phyloP scores from a whole-genome alignment of 2,888 invertebrate species.

The Autographa pulchrina region DNA sequence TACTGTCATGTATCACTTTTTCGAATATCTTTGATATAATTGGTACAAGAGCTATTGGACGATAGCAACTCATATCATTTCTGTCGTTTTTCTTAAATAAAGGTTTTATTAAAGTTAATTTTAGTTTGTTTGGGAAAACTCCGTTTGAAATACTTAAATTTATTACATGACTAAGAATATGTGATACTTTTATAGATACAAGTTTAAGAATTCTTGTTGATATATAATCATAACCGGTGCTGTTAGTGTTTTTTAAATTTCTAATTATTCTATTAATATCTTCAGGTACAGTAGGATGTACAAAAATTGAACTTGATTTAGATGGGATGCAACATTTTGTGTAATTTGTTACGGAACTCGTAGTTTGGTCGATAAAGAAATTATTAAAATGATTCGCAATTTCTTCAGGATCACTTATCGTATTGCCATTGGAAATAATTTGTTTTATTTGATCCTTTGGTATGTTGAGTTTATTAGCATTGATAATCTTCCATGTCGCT shows the following conservation, averaged over 20 bases:
- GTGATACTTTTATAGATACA: background rate
- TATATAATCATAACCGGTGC: constrained; percentile 12
- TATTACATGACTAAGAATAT: constrained; percentile 11
- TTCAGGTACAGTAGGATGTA: constrained; percentile 6
- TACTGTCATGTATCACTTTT: too few relatives aligned
- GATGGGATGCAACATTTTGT: background rate
- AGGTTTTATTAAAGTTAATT: constrained; percentile 9
- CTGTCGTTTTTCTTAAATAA: constrained; percentile 12
- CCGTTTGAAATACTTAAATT: constrained; percentile 7
- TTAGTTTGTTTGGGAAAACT: constrained; percentile 8
- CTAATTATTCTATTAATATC: constrained; percentile 9
- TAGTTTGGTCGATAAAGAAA: constrained; percentile 1
- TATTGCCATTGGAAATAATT: background rate
- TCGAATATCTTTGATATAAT: background rate
- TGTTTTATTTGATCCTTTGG: constrained; percentile 9
- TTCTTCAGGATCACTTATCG: background rate
- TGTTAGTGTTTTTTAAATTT: constrained; percentile 11
- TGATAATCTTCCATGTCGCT: constrained; percentile 11
- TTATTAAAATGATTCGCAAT: constrained; percentile 10
- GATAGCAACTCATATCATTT: constrained; percentile 4
- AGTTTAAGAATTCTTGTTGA: constrained; percentile 10
- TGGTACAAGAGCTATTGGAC: constrained; percentile 6
- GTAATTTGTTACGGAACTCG: background rate
- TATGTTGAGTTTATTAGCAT: background rate
- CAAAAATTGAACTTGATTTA: constrained; percentile 8